phyloP scores from a whole-genome alignment of 2,113 vertebrate genomes.

The Syngnathus typhle region DNA sequence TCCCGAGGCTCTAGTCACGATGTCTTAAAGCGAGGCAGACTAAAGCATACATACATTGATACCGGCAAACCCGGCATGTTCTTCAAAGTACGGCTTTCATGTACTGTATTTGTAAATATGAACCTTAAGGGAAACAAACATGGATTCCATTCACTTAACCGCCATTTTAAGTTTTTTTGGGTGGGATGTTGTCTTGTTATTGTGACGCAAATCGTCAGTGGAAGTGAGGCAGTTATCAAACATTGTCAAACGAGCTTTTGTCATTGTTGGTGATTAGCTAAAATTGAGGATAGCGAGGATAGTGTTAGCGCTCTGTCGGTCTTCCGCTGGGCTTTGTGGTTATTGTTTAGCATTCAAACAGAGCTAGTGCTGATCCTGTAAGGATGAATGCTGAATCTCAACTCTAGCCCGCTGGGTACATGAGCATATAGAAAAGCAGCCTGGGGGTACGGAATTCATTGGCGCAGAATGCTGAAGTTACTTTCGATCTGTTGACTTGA shows the following conservation, averaged over 20 bases:
- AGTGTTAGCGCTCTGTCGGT: constrained; percentile 27
- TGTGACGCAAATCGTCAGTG: background rate
- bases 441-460: constrained; percentile 46
- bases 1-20: constrained; percentile 6
- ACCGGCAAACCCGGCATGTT: constrained; percentile 4
- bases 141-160: constrained; percentile 13
- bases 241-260: background rate
- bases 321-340: constrained; percentile 21
- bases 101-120: constrained; percentile 12
- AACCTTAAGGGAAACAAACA: constrained; percentile 31
- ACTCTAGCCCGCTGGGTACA: constrained; percentile 25
- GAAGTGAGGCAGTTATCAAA: background rate
- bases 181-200: background rate
- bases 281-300: constrained; percentile 29
- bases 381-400: constrained; percentile 41
- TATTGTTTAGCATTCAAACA: constrained; percentile 38
- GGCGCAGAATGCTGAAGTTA: constrained; percentile 31
- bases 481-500: constrained; percentile 32
- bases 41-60: constrained; percentile 31
- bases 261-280: constrained; percentile 20
- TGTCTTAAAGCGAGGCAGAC: constrained; percentile 33
- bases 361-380: constrained; percentile 20
- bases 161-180: background rate
- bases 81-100: constrained; percentile 21
- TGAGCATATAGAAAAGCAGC: constrained; percentile 23